These are phyloP conservation scores for Chelon auratus DNA, from an alignment of 2,797 vertebrate genomes.

Conservation along the genomic window DNA sequence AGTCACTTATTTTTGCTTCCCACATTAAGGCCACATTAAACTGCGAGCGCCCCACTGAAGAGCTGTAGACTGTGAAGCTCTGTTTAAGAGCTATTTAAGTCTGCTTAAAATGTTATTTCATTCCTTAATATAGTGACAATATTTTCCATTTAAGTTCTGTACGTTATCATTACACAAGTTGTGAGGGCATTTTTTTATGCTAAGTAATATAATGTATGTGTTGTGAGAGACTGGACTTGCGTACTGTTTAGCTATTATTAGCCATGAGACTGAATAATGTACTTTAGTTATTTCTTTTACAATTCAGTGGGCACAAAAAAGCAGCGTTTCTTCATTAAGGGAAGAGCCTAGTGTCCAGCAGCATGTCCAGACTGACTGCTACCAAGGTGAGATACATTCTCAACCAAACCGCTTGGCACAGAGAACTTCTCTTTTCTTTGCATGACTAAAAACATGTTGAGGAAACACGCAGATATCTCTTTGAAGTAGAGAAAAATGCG, in stretches of 20 bases:
- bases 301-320: background rate
- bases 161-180: background rate
- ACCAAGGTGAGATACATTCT: slow-evolving; percentile 11
- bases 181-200: background rate
- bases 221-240: background rate
- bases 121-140: background rate
- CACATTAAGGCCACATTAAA: slow-evolving; percentile 8
- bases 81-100: background rate
- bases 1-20: slow-evolving; percentile 23
- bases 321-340: background rate
- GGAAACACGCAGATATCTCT: slow-evolving; percentile 11
- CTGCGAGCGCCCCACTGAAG: background rate
- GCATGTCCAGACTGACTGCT: slow-evolving; percentile 5
- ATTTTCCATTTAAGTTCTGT: background rate
- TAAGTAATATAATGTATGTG: background rate
- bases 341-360: background rate
- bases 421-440: slow-evolving; percentile 1
- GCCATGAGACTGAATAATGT: background rate
- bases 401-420: background rate
- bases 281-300: background rate
- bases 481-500: slow-evolving; percentile 23
- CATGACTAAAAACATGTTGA: slow-evolving; percentile 20
- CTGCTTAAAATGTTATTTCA: background rate
- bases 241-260: background rate
- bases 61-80: background rate